Evolutionary conservation across 2,797 vertebrate genomes (phyloP), one percentile per base, ranked within the genome.

Genomic region (Girardinus metallicus): DNA sequence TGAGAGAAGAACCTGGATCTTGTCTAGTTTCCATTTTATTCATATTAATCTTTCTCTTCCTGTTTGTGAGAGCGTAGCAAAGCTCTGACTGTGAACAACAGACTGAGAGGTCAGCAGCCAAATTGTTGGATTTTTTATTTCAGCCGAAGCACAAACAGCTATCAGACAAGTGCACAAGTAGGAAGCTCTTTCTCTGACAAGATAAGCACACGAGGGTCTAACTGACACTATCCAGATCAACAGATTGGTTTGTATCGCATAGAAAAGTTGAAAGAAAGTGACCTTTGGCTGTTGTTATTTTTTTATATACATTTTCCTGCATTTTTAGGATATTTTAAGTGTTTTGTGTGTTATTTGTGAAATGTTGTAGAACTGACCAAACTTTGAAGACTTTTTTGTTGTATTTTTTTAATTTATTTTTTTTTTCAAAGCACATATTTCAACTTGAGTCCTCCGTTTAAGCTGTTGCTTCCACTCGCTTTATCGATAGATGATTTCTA

Each of bases 1-100:
- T n/a, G 23, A 71, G 12, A 71, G 41, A n/a, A 15, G 83, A 88
- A 77, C 82, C 80, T 85, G 70, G 66, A 86, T 78, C 83, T 77
- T 81, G 72, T 88, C 77, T 80, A 62, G 87, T 93, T 90, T 88
- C 90, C 80, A 79, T 86, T 85, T 75, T 84, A 79, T 88, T 83
- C 80, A 89, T 86, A 88, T 85, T 76, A 79, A 83, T 88, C 85
- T 82, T 92, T 80, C 77, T 79, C 73, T 49, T 47, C 71, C 62
- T 62, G 43, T 85, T 87, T 80, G 77, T 70, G 81, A 83, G 92
- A 91, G 88, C 88, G 86, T 86, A 91, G 81, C 47, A 46, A 83
- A 78, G 78, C 82, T 86, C 47, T 75, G 78, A 74, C 44, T 51
- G 60, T 60, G 36, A 64, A 49, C 41, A 31, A 39, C 75, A 64